Conservation (phyloP, 2,113 vertebrate species). For the Pseudonaja textilis region DNA sequence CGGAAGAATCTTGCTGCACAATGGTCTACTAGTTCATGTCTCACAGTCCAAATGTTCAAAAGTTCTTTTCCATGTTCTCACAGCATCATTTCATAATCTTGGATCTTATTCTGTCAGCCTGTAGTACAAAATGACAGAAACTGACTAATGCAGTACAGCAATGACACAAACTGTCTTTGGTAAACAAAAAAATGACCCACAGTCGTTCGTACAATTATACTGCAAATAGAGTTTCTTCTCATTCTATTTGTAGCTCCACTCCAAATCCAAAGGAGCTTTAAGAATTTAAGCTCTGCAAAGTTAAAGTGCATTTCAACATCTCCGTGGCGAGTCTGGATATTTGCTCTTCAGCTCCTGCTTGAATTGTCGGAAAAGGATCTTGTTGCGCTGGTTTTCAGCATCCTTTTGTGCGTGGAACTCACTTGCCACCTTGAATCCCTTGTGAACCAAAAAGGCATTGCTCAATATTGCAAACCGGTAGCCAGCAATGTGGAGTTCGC, state of each 20-base stretch:
- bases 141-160: neutral
- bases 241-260: neutral
- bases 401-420: constrained; percentile 88
- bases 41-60: neutral
- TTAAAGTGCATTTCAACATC: constrained; percentile 75
- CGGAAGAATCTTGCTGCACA: neutral
- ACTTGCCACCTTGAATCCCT: constrained; percentile 84
- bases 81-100: neutral
- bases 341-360: constrained; percentile 86
- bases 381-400: constrained; percentile 86
- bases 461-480: constrained; percentile 84
- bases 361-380: constrained; percentile 86
- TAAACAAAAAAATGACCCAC: neutral
- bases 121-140: neutral
- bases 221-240: neutral
- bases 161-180: neutral
- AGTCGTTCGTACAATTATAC: neutral
- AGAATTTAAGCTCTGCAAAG: neutral
- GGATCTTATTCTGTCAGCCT: neutral
- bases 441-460: constrained; percentile 86
- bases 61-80: neutral
- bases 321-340: constrained; percentile 78
- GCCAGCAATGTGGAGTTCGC: constrained; percentile 86
- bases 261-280: neutral
- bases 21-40: neutral